Evolutionary conservation across 1,140 invertebrate genomes (phyloP).

Genomic region (Charaxes varanes): DNA sequence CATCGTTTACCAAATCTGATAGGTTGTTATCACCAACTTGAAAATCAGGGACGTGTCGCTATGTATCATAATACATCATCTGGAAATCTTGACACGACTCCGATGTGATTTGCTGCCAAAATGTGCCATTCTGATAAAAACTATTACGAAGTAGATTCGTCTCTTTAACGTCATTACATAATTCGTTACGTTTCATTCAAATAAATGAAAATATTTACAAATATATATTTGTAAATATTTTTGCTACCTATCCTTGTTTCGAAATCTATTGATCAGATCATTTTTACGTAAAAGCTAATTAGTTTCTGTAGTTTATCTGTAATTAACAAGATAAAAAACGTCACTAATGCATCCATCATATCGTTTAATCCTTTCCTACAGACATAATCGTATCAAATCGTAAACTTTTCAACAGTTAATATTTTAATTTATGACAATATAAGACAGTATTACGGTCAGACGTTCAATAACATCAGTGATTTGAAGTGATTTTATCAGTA

Average conservation of each 20-base stretch:
- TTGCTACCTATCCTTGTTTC: not conserved
- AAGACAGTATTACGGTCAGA: slow-evolving; percentile 30
- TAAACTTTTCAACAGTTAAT: slow-evolving; percentile 24
- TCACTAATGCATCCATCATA: slow-evolving; percentile 38
- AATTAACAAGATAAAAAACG: slow-evolving; percentile 24
- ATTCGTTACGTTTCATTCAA: slow-evolving; percentile 9
- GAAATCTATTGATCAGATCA: not conserved
- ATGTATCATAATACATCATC: slow-evolving; percentile 67
- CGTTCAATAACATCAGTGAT: slow-evolving; percentile 33
- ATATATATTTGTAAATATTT: too few species aligned
- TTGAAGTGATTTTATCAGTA: slow-evolving; percentile 31
- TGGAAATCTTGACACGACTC: slow-evolving; percentile 43
- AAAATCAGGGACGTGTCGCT: slow-evolving; percentile 38
- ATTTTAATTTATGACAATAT: slow-evolving; percentile 13
- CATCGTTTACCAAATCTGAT: slow-evolving; percentile 26
- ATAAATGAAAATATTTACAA: too few species aligned
- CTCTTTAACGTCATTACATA: slow-evolving; percentile 13
- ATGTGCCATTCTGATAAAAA: slow-evolving; percentile 42
- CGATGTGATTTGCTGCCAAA: slow-evolving; percentile 27
- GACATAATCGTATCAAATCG: too few species aligned
- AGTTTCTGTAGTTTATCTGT: slow-evolving; percentile 11
- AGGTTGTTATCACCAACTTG: slow-evolving; percentile 41
- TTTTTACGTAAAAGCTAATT: slow-evolving; percentile 15
- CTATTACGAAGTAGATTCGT: slow-evolving; percentile 24
- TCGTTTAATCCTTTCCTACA: slow-evolving; percentile 26